These are phyloP conservation scores for Idris sp. DNA, from an alignment of 1,140 invertebrate genomes.

Conservation along the genomic window DNA sequence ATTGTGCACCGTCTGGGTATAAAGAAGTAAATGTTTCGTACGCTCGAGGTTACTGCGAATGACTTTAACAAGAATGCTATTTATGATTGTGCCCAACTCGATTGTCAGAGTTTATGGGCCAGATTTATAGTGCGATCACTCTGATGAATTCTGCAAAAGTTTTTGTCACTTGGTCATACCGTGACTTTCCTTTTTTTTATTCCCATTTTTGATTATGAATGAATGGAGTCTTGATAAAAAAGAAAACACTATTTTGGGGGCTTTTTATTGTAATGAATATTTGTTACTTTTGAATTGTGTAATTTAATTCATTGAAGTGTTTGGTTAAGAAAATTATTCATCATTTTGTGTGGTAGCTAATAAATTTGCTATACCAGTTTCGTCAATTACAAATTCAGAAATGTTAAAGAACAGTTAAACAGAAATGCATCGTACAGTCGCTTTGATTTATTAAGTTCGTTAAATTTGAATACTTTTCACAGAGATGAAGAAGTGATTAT, in stretches of 20 bases:
- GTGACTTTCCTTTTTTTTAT: too few species aligned
- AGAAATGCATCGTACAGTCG: not conserved
- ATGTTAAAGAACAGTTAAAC: slow-evolving; percentile 4
- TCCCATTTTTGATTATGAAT: slow-evolving; percentile 13
- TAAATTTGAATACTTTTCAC: not conserved
- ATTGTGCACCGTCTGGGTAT: slow-evolving; percentile 38
- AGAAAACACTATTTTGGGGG: not conserved
- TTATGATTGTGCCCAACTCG: slow-evolving; percentile 42
- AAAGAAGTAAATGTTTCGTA: slow-evolving; percentile 62
- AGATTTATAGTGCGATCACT: slow-evolving; percentile 39
- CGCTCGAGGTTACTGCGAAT: slow-evolving; percentile 40
- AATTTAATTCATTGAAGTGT: too few species aligned
- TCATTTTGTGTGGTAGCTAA: too few species aligned
- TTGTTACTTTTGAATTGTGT: not conserved
- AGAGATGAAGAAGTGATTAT: slow-evolving; percentile 26
- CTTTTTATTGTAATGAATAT: too few species aligned
- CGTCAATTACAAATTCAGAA: not conserved
- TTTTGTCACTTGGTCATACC: slow-evolving; percentile 8
- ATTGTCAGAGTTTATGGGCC: slow-evolving; percentile 36
- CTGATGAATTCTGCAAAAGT: slow-evolving; percentile 40
- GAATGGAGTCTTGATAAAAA: not conserved
- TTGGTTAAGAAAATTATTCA: too few species aligned
- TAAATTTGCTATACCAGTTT: not conserved
- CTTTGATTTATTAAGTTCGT: slow-evolving; percentile 15
- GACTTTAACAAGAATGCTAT: slow-evolving; percentile 59